Evolutionary conservation across 2,113 vertebrate genomes (phyloP).

Genomic region (Phaethornis superciliosus): DNA sequence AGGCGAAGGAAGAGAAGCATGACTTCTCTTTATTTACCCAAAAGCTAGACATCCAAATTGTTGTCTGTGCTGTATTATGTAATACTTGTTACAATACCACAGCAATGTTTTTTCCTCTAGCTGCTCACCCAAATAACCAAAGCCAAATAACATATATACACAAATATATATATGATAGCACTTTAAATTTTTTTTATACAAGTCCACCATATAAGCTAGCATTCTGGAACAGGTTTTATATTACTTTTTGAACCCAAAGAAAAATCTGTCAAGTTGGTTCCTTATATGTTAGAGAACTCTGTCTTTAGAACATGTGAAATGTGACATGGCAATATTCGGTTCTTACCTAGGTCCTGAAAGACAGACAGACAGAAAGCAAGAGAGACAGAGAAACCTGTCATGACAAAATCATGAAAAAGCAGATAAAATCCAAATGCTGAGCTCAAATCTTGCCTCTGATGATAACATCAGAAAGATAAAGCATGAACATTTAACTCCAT

Average conservation of each 20-base stretch:
- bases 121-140: neutral
- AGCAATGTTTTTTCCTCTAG: neutral
- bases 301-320: neutral
- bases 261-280: neutral
- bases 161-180: neutral
- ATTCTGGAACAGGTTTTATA: neutral
- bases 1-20: neutral
- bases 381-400: neutral
- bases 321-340: neutral
- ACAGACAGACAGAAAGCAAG: neutral
- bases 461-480: conserved; percentile 56
- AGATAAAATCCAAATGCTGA: conserved; percentile 35
- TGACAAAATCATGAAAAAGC: conserved; percentile 32
- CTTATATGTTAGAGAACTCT: neutral
- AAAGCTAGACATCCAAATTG: neutral
- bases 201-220: neutral
- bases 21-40: neutral
- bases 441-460: conserved; percentile 19
- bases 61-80: neutral
- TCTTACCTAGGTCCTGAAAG: neutral
- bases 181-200: neutral
- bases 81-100: neutral
- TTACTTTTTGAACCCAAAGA: neutral
- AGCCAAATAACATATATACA: neutral
- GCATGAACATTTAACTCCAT: conserved; percentile 18